Percentiles rank a stretch among this genome's conserved stretches.
Conservation (phyloP, 2,888 invertebrate genomes). For the Tuberolachnus salignus region DNA sequence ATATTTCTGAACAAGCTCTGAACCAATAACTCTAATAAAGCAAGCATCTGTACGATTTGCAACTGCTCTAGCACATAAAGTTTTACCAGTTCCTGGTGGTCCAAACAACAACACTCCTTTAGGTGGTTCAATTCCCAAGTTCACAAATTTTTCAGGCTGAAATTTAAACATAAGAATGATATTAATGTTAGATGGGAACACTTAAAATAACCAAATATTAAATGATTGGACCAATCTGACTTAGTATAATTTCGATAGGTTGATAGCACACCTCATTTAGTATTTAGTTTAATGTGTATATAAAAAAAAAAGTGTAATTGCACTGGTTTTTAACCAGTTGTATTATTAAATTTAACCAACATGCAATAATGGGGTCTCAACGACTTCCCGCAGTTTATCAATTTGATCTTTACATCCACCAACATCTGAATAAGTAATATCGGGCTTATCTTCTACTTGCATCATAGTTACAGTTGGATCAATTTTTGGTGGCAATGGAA, state of each 20-base stretch:
- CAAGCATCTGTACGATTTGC: conserved; percentile 99
- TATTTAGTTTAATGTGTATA: no score
- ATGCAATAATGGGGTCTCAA: conserved; percentile 95
- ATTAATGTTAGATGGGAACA: neutral
- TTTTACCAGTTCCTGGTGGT: conserved; percentile 98
- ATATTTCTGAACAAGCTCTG: conserved; percentile 83
- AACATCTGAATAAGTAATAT: conserved; percentile 99
- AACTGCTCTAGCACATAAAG: conserved; percentile 96
- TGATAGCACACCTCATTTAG: no score
- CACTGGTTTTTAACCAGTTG: no score
- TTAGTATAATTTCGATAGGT: no score
- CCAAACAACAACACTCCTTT: conserved; percentile 97
- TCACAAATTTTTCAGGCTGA: conserved; percentile 97
- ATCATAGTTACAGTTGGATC: conserved; percentile 99
- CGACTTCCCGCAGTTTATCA: conserved; percentile 97
- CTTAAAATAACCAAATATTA: no score
- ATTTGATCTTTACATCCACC: conserved; percentile 99
- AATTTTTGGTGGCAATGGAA: conserved; percentile 98
- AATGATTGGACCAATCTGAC: no score
- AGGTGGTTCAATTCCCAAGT: conserved; percentile 98
- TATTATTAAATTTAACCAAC: conserved; percentile 67
- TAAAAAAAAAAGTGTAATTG: no score
- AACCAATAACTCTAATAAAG: conserved; percentile 97
- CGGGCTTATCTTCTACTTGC: conserved; percentile 99
- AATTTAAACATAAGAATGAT: conserved; percentile 59